These are phyloP conservation scores for Scytalopus superciliaris DNA, from an alignment of 2,113 vertebrate species.

Conservation along the genomic window DNA sequence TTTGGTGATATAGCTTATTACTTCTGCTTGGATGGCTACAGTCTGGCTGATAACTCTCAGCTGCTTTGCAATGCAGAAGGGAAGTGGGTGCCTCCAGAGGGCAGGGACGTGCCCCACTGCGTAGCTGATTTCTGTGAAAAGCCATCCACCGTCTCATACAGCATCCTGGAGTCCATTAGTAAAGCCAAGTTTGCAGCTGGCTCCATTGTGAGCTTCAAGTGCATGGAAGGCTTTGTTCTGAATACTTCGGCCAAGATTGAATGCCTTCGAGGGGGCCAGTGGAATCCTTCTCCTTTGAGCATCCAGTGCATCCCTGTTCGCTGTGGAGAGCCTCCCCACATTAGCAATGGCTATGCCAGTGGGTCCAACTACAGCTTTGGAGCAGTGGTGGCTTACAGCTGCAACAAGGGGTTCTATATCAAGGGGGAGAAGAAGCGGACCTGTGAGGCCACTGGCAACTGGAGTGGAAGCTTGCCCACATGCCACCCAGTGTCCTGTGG, in stretches of 20 bases:
- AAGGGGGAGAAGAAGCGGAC: conserved; percentile 93
- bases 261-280: conserved; percentile 88
- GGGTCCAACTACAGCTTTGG: conserved; percentile 94
- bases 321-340: conserved; percentile 85
- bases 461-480: conserved; percentile 85
- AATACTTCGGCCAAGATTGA: conserved; percentile 88
- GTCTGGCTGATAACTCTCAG: conserved; percentile 86
- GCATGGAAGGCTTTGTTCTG: conserved; percentile 92
- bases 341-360: conserved; percentile 87
- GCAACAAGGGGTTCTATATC: conserved; percentile 90
- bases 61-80: conserved; percentile 91
- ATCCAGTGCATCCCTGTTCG: conserved; percentile 90
- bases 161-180: conserved; percentile 88
- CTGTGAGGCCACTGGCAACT: conserved; percentile 90
- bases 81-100: conserved; percentile 87
- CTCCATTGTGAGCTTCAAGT: conserved; percentile 90
- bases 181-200: conserved; percentile 89
- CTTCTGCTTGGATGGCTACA: conserved; percentile 93
- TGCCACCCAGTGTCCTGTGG: conserved; percentile 90
- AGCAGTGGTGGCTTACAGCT: conserved; percentile 93
- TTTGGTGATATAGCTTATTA: conserved; percentile 92
- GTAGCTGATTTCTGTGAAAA: conserved; percentile 94
- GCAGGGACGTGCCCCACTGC: conserved; percentile 82
- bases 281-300: conserved; percentile 86
- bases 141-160: conserved; percentile 82